phyloP scores from a whole-genome alignment of 2,888 invertebrate genomes.

The Colostygia pectinataria region DNA sequence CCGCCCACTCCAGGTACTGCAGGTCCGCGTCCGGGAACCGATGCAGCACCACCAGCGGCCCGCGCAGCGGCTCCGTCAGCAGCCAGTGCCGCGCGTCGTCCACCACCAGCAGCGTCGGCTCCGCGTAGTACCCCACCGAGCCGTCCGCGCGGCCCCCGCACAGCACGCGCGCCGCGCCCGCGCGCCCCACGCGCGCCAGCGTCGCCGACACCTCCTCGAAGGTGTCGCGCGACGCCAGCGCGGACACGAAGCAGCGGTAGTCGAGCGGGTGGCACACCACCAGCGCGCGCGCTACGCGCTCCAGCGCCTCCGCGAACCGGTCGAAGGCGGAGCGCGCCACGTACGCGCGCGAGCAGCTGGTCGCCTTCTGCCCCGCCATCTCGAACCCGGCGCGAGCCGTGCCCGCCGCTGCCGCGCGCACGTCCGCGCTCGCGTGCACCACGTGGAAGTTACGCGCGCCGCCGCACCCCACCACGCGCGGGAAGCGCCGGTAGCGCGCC shows the following conservation, averaged over 20 bases:
- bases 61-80: conserved; percentile 95
- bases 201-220: conserved; percentile 91
- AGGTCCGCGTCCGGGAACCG: conserved; percentile 87
- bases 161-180: not conserved
- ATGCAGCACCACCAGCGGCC: conserved; percentile 92
- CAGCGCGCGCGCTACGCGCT: conserved; percentile 85
- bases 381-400: conserved; percentile 97
- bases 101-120: conserved; percentile 92
- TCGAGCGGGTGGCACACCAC: conserved; percentile 95
- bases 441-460: conserved; percentile 99
- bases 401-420: conserved; percentile 89
- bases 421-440: conserved; percentile 95
- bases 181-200: conserved; percentile 3
- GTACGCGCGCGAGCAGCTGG: conserved; percentile 99
- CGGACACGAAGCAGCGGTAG: conserved; percentile 86
- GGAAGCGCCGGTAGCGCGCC: conserved; percentile 92
- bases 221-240: conserved; percentile 90
- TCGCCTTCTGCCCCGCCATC: conserved; percentile 98
- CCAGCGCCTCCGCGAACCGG: conserved; percentile 87
- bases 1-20: conserved; percentile 84
- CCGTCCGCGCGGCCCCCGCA: conserved; percentile 85
- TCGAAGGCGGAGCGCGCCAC: conserved; percentile 95
- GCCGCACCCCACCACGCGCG: conserved; percentile 96
- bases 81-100: conserved; percentile 90
- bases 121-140: conserved; percentile 86